Evolutionary conservation across 2,113 vertebrate genomes (phyloP).

Genomic region (Carassius carassius): DNA sequence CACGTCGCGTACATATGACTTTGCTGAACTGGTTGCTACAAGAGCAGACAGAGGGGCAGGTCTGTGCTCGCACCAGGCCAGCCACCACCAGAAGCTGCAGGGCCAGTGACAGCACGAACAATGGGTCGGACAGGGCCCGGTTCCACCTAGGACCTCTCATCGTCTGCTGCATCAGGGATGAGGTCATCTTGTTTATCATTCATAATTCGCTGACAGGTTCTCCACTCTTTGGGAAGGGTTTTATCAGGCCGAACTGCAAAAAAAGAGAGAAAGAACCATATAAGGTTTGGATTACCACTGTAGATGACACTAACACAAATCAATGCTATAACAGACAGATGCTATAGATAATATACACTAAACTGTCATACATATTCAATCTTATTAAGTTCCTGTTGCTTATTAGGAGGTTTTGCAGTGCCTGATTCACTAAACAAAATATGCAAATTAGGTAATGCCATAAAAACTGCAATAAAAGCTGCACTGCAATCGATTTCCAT

Average conservation of each 20-base stretch:
- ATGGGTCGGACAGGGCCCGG: constrained; percentile 99
- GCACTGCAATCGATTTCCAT: neutral
- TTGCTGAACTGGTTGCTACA: constrained; percentile 99
- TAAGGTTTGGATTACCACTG: neutral
- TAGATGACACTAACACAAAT: neutral
- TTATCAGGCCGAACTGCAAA: constrained; percentile 74
- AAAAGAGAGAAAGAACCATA: constrained; percentile 55
- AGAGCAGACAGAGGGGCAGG: constrained; percentile 97
- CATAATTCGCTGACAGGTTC: constrained; percentile 97
- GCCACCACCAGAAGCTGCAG: constrained; percentile 98
- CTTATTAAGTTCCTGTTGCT: neutral
- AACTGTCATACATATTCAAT: neutral
- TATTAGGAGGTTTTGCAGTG: neutral
- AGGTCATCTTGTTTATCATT: constrained; percentile 99
- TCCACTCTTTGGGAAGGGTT: constrained; percentile 85
- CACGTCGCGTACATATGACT: constrained; percentile 94
- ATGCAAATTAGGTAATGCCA: neutral
- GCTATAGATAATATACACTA: neutral
- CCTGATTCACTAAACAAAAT: neutral
- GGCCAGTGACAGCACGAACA: constrained; percentile 97
- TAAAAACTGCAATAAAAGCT: neutral
- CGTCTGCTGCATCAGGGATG: constrained; percentile 99
- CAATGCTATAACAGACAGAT: neutral
- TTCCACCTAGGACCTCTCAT: constrained; percentile 99
- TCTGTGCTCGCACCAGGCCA: constrained; percentile 95